Evolutionary conservation across 2,888 invertebrate species (phyloP), one percentile per base, ranked within the genome.

Genomic region (Sthenelais limicola): DNA sequence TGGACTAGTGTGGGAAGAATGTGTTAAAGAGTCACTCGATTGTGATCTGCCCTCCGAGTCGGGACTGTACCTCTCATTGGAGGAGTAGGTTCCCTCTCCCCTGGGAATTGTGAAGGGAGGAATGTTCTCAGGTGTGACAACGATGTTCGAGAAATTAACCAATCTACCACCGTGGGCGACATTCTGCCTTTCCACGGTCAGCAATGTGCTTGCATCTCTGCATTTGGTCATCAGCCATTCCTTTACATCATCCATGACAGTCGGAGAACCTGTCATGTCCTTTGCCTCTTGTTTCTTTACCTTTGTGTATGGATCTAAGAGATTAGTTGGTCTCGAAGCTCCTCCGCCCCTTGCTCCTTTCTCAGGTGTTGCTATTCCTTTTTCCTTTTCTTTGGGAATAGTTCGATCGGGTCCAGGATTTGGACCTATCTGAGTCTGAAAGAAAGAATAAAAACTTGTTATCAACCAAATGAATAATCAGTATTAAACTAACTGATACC

Each of bases 171-270:
- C 43, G 38, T 51, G 49, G 4, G 26, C 26, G n/a, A 30, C 15
- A 0, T 21, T 18, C 24, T n/a, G 24, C 15, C 38, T 35, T 33
- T 70, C 70, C 1, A 38, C 70, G 4, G 52, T 24, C 35, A 70
- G 56, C 56, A 54, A 43, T 18, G 38, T 28, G 18, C 51, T 24
- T 4, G 70, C 70, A 38, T 54, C 70, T 2, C 54, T 33, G 30
- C 70, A 70, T 28, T 70, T 70, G 52, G 33, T 70, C 0, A 52
- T 35, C 43, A 70, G 54, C 70, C 70, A 70, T 35, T 54, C 70
- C 54, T 70, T 70, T 4, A 70, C 54, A 30, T 54, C 51, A 21
- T n/a, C 68, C 62, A 62, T 62, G 24, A 33, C 38, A 21, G 35
- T 62, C 12, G 62, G 62, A 3, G 35, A 21, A 5, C 38, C 24